Conservation (phyloP, 2,888 invertebrate genomes). For the Watsonalla binaria region DNA sequence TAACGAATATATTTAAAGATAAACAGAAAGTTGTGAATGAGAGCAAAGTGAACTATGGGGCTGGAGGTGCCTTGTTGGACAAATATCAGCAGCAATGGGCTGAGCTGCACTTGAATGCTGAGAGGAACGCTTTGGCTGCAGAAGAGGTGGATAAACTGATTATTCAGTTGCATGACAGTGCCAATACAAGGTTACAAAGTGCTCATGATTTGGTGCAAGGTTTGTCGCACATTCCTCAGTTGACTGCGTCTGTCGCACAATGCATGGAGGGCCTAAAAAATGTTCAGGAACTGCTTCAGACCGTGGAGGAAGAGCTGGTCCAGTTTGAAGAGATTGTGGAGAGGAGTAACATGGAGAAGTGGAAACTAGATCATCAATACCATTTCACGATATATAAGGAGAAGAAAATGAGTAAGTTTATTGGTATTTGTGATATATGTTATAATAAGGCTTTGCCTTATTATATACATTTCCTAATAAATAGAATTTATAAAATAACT, state of each 20-base stretch:
- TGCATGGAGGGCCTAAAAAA: slow-evolving; percentile 72
- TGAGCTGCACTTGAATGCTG: slow-evolving; percentile 82
- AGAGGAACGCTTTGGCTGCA: slow-evolving; percentile 82
- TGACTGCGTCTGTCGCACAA: slow-evolving; percentile 67
- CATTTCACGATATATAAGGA: slow-evolving; percentile 85
- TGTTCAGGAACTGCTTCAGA: slow-evolving; percentile 78
- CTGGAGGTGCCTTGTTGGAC: slow-evolving; percentile 83
- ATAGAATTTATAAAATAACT: too few relatives aligned
- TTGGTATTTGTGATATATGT: neutral
- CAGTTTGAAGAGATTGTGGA: slow-evolving; percentile 84
- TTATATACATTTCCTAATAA: too few relatives aligned
- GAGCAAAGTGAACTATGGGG: slow-evolving; percentile 73
- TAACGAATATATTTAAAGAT: slow-evolving; percentile 64
- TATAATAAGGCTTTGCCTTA: too few relatives aligned
- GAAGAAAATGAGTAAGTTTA: slow-evolving; percentile 81
- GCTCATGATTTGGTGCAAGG: slow-evolving; percentile 57
- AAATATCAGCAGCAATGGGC: slow-evolving; percentile 86
- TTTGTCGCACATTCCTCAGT: slow-evolving; percentile 51
- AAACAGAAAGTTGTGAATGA: slow-evolving; percentile 51
- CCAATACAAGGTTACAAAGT: slow-evolving; percentile 49
- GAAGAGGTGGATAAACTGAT: slow-evolving; percentile 71
- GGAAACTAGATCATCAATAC: slow-evolving; percentile 84
- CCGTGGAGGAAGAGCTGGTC: slow-evolving; percentile 81
- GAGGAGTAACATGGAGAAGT: slow-evolving; percentile 82
- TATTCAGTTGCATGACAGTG: slow-evolving; percentile 48